Percentiles rank a stretch among this genome's conserved stretches.
These are phyloP conservation scores for Varanus salvator DNA, from an alignment of 2,113 vertebrate genomes.

Conservation along the genomic window DNA sequence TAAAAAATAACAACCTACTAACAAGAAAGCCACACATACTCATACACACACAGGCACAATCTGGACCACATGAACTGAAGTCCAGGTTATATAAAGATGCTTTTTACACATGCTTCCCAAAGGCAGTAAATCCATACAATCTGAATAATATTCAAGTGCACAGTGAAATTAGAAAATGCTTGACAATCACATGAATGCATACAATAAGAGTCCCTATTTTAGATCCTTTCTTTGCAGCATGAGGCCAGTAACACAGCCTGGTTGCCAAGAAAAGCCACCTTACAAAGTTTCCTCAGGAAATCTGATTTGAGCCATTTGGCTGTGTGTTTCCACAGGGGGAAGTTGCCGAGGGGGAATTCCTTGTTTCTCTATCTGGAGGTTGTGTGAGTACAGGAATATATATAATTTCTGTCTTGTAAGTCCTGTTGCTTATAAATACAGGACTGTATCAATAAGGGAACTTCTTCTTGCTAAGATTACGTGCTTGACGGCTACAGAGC, in stretches of 20 bases:
- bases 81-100: neutral
- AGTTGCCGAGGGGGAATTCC: neutral
- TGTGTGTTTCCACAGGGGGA: neutral
- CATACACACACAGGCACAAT: too few species aligned
- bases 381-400: neutral
- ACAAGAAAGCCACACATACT: neutral
- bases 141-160: too few species aligned
- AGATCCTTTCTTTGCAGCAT: neutral
- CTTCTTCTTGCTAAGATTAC: constrained; percentile 8
- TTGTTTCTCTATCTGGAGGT: neutral
- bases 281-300: neutral
- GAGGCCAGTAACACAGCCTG: neutral
- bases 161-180: neutral
- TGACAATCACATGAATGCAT: neutral
- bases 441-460: rapidly evolving
- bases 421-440: constrained; percentile 10
- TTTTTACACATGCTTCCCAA: neutral
- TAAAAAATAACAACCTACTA: neutral
- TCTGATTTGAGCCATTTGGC: neutral
- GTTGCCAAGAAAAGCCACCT: neutral
- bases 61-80: neutral
- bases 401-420: neutral
- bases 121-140: neutral
- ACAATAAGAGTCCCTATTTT: neutral
- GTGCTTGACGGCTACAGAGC: neutral